These are phyloP conservation scores for Apomyelois bistriatella DNA, from an alignment of 2,888 invertebrate genomes.

Conservation along the genomic window DNA sequence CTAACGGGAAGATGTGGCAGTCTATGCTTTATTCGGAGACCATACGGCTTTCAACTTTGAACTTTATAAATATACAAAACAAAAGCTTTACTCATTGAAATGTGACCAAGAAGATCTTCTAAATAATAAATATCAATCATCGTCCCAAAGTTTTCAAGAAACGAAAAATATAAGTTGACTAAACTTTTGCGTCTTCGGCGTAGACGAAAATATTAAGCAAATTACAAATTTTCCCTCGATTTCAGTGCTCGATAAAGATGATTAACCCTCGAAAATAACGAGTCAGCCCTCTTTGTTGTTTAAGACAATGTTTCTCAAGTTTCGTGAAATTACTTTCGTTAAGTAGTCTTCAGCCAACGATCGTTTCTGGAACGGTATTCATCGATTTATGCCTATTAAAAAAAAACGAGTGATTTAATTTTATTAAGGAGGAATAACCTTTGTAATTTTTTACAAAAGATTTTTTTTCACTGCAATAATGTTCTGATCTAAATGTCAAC, in stretches of 20 bases:
- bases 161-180: conserved; percentile 20
- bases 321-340: conserved; percentile 38
- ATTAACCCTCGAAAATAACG: conserved; percentile 47
- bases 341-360: conserved; percentile 21
- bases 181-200: conserved; percentile 24
- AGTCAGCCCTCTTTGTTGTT: conserved; percentile 42
- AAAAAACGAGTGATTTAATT: background rate
- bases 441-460: no score
- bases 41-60: background rate
- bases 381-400: background rate
- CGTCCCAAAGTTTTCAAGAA: conserved; percentile 18
- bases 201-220: conserved; percentile 34
- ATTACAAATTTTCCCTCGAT: conserved; percentile 38
- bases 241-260: conserved; percentile 41
- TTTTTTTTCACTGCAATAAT: no score
- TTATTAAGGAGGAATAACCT: background rate
- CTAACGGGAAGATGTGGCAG: no score
- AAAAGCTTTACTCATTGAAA: background rate
- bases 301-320: conserved; percentile 41
- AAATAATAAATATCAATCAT: conserved; percentile 24
- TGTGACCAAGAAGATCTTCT: conserved; percentile 13
- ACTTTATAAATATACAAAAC: background rate
- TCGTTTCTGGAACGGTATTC: conserved; percentile 10
- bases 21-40: no score
- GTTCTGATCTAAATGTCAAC: no score